A percentile compares a stretch with the other conserved stretches of the same genome.
These are phyloP conservation scores for Ceyx melanurus DNA, from an alignment of 2,113 vertebrate species.

Conservation along the genomic window DNA sequence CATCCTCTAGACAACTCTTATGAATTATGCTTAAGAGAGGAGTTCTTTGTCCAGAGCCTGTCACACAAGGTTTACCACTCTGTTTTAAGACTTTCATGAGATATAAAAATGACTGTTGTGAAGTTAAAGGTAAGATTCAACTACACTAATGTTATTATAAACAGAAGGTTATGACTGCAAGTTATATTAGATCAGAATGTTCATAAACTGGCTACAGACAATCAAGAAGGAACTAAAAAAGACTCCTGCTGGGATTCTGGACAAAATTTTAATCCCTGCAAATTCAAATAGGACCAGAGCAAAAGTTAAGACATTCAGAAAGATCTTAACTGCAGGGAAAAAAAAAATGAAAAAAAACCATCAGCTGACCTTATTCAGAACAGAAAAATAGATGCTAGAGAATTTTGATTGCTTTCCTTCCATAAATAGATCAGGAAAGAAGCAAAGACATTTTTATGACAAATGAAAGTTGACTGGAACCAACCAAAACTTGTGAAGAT, in stretches of 20 bases:
- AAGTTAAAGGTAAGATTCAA: neutral
- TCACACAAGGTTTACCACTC: neutral
- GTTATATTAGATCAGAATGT: neutral
- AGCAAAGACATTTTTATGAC: neutral
- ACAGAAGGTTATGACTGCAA: neutral
- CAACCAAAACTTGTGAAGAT: neutral
- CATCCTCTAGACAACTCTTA: neutral
- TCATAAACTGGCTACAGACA: neutral
- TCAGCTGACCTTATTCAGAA: neutral
- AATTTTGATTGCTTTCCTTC: neutral
- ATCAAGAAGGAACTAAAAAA: neutral
- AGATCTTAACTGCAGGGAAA: neutral
- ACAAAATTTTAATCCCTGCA: neutral
- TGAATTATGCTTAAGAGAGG: neutral
- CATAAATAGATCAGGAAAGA: neutral
- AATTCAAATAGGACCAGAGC: neutral
- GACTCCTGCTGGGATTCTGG: neutral
- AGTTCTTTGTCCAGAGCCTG: neutral
- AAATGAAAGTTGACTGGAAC: neutral
- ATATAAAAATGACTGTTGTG: neutral
- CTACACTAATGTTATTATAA: neutral
- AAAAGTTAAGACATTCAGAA: neutral
- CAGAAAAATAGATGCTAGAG: neutral
- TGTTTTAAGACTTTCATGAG: neutral
- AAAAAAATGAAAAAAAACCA: neutral